Percentiles rank a stretch among this genome's conserved stretches.
These are phyloP conservation scores for Agrotis ipsilon DNA, from an alignment of 2,888 invertebrate species.

Conservation along the genomic window DNA sequence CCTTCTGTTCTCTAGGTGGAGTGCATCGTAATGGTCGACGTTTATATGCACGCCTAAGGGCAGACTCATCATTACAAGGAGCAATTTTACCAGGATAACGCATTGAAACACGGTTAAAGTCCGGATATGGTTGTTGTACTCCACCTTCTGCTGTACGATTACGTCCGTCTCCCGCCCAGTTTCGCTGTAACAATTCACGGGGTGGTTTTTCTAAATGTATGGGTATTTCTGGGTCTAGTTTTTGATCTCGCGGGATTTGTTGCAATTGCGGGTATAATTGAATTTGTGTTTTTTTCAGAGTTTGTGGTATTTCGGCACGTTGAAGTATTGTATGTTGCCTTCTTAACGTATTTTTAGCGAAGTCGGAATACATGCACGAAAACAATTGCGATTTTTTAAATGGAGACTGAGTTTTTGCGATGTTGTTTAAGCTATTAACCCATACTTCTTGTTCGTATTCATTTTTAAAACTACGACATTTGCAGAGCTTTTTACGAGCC, in stretches of 20 bases:
- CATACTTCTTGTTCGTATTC: background rate
- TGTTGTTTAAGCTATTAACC: conserved; percentile 11
- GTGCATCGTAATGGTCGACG: conserved; percentile 34
- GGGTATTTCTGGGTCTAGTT: background rate
- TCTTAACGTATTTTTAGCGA: background rate
- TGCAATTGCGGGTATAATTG: background rate
- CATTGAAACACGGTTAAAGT: conserved; percentile 37
- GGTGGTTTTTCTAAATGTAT: conserved; percentile 29
- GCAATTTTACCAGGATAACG: conserved; percentile 28
- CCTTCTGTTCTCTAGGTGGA: conserved; percentile 18
- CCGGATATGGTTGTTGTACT: conserved; percentile 34
- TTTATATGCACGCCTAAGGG: conserved; percentile 35
- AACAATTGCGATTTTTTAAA: conserved; percentile 10
- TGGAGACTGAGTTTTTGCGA: background rate
- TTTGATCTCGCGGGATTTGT: conserved; percentile 9
- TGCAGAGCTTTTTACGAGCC: conserved; percentile 6
- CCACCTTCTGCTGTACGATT: conserved; percentile 17
- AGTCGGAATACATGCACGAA: conserved; percentile 6
- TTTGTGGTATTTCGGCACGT: conserved; percentile 13
- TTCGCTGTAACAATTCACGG: conserved; percentile 48
- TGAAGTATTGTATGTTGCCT: conserved; percentile 13
- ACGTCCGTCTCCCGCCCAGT: conserved; percentile 2
- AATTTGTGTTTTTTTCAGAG: background rate
- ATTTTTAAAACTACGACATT: conserved; percentile 2
- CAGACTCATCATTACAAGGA: conserved; percentile 26